Conservation (phyloP, 2,888 invertebrate species). For the Athalia rosae region DNA sequence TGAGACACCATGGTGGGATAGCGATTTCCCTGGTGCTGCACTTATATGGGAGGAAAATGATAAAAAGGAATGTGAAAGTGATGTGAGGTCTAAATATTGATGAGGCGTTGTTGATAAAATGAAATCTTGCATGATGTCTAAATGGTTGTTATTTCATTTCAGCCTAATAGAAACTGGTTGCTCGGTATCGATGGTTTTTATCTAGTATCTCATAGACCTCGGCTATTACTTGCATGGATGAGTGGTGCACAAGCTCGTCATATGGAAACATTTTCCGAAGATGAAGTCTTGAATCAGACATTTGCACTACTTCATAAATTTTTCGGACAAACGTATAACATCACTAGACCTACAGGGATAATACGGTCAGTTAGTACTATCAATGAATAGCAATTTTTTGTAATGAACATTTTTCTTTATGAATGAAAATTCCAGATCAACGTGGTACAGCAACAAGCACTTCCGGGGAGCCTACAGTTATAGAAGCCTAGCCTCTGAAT, state of each 20-base stretch:
- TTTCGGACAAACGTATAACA: constrained; percentile 73
- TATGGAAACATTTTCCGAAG: constrained; percentile 78
- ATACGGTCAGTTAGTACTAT: constrained; percentile 71
- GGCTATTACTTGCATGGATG: constrained; percentile 81
- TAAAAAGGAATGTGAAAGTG: constrained; percentile 53
- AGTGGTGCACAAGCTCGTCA: constrained; percentile 77
- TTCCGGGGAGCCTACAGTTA: constrained; percentile 82
- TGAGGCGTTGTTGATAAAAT: no score
- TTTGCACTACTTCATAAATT: constrained; percentile 75
- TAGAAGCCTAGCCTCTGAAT: constrained; percentile 74
- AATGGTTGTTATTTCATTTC: constrained; percentile 3
- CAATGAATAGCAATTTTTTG: constrained; percentile 24
- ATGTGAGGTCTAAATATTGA: constrained; percentile 3
- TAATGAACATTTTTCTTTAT: background rate
- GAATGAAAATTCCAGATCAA: constrained; percentile 75
- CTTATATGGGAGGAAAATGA: constrained; percentile 78
- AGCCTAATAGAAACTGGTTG: constrained; percentile 76
- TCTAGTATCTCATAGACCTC: constrained; percentile 78
- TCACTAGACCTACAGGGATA: constrained; percentile 75
- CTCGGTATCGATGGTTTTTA: constrained; percentile 79
- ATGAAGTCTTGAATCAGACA: constrained; percentile 74
- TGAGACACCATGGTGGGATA: constrained; percentile 80
- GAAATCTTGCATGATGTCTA: background rate
- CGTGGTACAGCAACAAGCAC: constrained; percentile 80
- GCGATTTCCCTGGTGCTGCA: constrained; percentile 75